Percentiles rank a stretch among this genome's conserved stretches.
Conservation (phyloP, 2,797 vertebrate genomes). For the Sarcophilus harrisii region DNA sequence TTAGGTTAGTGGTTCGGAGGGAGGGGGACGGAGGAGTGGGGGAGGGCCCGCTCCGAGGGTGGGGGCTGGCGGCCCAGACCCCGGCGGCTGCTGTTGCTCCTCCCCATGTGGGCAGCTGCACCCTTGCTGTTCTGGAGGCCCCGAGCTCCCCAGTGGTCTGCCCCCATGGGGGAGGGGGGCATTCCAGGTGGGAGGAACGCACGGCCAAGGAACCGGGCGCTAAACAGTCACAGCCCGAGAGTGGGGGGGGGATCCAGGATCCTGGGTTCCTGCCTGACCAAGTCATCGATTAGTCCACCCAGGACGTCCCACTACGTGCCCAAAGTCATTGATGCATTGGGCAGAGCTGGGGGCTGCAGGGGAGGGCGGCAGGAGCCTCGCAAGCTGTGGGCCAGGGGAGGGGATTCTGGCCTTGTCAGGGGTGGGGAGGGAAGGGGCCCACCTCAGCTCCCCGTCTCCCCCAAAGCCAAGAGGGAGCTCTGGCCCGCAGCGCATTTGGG, state of each 20-base stretch:
- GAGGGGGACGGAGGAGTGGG: not conserved
- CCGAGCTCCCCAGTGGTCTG: not conserved
- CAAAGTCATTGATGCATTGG: not conserved
- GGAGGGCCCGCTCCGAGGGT: not conserved
- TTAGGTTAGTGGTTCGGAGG: not conserved
- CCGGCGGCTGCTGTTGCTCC: not conserved
- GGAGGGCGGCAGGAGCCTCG: not conserved
- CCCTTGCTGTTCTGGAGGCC: not conserved
- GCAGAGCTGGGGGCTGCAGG: not conserved
- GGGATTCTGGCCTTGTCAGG: not conserved
- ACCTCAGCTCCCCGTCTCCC: not conserved
- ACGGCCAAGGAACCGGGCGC: no score
- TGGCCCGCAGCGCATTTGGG: not conserved
- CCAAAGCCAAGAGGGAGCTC: not conserved
- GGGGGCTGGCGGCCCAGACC: not conserved
- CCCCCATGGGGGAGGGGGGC: not conserved
- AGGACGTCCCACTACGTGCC: not conserved
- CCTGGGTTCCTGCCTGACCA: no score
- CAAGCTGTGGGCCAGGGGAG: no score
- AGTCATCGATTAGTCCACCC: not conserved
- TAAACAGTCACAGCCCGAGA: no score
- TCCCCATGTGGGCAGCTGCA: not conserved
- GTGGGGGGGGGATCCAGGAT: no score
- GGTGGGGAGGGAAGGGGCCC: not conserved
- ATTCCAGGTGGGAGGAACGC: no score